A percentile compares a stretch with the other conserved stretches of the same genome.
These are phyloP conservation scores for Alloscopus bannaensis DNA, from an alignment of 2,888 invertebrate genomes.

Conservation along the genomic window DNA sequence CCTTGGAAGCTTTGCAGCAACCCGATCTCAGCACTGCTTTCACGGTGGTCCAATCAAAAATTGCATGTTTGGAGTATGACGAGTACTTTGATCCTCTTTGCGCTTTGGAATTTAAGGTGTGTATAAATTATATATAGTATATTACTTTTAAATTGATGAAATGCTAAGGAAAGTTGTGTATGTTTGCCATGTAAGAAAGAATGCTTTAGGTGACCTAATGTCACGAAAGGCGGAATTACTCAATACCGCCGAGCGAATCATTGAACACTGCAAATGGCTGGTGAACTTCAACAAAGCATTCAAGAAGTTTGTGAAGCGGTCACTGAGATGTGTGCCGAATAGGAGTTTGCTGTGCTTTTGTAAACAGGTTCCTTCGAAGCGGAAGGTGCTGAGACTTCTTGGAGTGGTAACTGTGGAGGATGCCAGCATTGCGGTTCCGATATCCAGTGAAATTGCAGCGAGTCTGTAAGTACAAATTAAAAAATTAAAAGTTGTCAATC, in stretches of 20 bases:
- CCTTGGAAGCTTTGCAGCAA: slow-evolving; percentile 9
- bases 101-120: slow-evolving; percentile 54
- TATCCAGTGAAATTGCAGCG: slow-evolving; percentile 5
- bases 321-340: not conserved
- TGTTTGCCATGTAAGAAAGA: slow-evolving; percentile 5
- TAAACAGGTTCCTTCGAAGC: not conserved
- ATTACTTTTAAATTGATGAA: not conserved
- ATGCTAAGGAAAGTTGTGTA: not conserved
- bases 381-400: not conserved
- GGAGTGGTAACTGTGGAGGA: slow-evolving; percentile 29
- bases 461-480: slow-evolving; percentile 31
- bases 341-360: not conserved
- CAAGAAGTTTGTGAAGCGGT: slow-evolving; percentile 11
- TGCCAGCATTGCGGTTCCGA: not conserved
- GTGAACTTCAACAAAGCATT: slow-evolving; percentile 25
- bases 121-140: not conserved
- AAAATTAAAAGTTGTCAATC: no score
- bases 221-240: slow-evolving; percentile 54
- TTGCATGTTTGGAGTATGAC: slow-evolving; percentile 49
- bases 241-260: slow-evolving; percentile 41
- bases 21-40: slow-evolving; percentile 29
- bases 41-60: slow-evolving; percentile 19
- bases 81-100: slow-evolving; percentile 55
- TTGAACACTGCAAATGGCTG: slow-evolving; percentile 23
- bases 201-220: slow-evolving; percentile 47